phyloP scores from a whole-genome alignment of 2,888 invertebrate genomes.

The Morpho helenor region DNA sequence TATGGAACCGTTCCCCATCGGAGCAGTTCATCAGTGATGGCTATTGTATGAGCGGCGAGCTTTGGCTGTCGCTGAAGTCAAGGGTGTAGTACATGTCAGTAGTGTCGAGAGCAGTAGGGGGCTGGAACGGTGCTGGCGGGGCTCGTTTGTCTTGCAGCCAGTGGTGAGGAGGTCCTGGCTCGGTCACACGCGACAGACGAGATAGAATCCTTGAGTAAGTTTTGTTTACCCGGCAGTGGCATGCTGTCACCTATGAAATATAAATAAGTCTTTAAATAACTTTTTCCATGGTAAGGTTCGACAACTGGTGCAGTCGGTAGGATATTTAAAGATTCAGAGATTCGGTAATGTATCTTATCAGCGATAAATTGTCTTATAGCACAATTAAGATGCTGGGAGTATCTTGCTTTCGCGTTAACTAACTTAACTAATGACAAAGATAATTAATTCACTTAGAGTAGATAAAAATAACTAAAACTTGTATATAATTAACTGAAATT shows the following conservation, averaged over 20 bases:
- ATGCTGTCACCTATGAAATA: slow-evolving; percentile 81
- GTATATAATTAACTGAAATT: too few species aligned
- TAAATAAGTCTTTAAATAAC: too few species aligned
- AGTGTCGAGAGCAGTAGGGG: slow-evolving; percentile 78
- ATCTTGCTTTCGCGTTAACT: too few species aligned
- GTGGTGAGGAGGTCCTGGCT: slow-evolving; percentile 66
- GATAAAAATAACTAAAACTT: too few species aligned
- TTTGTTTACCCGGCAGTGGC: slow-evolving; percentile 89
- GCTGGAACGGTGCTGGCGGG: slow-evolving; percentile 42
- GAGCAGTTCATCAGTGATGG: slow-evolving; percentile 70
- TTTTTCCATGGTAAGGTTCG: too few species aligned
- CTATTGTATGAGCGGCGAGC: slow-evolving; percentile 87
- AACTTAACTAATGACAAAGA: too few species aligned
- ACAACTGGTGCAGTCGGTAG: too few species aligned
- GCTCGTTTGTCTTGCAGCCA: slow-evolving; percentile 81
- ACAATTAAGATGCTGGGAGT: too few species aligned
- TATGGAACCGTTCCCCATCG: slow-evolving; percentile 72
- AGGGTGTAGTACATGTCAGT: slow-evolving; percentile 88
- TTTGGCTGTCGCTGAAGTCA: slow-evolving; percentile 88
- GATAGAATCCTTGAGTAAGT: slow-evolving; percentile 84
- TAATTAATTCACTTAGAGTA: too few species aligned
- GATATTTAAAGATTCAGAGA: too few species aligned
- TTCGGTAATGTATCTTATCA: too few species aligned
- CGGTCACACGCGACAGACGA: slow-evolving; percentile 65
- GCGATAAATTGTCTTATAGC: too few species aligned